Conservation (phyloP, 2,888 invertebrate genomes). For the Chymomyza amoena region DNA sequence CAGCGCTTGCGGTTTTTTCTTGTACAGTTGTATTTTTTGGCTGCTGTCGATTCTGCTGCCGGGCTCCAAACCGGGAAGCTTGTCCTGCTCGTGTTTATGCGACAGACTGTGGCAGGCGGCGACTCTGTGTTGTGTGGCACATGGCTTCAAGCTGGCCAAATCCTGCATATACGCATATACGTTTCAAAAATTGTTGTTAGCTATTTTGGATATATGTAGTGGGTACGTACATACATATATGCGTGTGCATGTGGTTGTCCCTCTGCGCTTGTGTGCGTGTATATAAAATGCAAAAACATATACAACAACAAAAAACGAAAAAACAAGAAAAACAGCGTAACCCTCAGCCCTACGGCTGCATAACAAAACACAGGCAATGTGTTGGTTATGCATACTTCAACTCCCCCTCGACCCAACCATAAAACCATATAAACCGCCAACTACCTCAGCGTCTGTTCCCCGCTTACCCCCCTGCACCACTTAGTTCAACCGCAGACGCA, state of each 20-base stretch:
- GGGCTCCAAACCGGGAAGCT: not conserved
- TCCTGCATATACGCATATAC: not conserved
- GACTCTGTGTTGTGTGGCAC: not conserved
- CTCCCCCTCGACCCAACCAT: not conserved
- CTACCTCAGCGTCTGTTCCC: constrained; percentile 15
- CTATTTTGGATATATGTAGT: not conserved
- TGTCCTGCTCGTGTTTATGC: not conserved
- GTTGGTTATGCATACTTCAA: not conserved
- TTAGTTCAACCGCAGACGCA: constrained; percentile 33
- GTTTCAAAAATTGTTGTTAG: not conserved
- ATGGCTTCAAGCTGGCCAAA: not conserved
- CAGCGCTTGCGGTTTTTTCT: not conserved
- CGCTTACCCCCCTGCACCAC: not conserved
- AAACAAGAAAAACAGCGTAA: constrained; percentile 4
- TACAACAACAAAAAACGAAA: constrained; percentile 26
- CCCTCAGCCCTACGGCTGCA: constrained; percentile 25
- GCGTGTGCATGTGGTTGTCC: not conserved
- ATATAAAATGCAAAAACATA: constrained; percentile 56
- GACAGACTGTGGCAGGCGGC: not conserved
- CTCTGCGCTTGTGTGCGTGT: constrained; percentile 26
- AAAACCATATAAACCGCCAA: not conserved
- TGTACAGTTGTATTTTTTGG: not conserved
- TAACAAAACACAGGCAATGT: constrained; percentile 33
- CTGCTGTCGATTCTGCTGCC: not conserved
- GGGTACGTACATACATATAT: constrained; percentile 12